These are phyloP conservation scores for Panthera leo DNA, from an alignment of 2,113 vertebrate genomes.

Conservation along the genomic window DNA sequence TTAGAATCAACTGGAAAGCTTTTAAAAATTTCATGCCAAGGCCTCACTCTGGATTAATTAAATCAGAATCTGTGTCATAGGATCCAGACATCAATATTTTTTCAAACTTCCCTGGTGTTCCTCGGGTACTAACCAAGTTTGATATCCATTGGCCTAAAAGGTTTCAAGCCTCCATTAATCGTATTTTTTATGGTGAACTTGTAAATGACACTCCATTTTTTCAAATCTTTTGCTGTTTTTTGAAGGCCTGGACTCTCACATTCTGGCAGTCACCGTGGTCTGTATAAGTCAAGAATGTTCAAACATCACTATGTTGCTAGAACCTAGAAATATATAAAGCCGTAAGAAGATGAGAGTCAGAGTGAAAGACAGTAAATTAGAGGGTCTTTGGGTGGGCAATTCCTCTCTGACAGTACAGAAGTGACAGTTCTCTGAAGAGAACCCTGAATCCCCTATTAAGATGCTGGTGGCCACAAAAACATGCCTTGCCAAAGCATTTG, in stretches of 20 bases:
- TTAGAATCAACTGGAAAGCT: conserved; percentile 38
- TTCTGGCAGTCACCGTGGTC: background rate
- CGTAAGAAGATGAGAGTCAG: background rate
- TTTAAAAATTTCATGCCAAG: conserved; percentile 11
- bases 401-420: background rate
- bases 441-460: background rate
- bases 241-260: background rate
- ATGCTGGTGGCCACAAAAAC: background rate
- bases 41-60: conserved; percentile 33
- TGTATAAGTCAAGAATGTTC: background rate
- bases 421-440: background rate
- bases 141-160: background rate
- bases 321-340: background rate
- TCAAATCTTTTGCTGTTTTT: background rate
- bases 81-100: background rate
- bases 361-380: background rate
- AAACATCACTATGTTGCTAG: background rate
- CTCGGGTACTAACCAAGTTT: background rate
- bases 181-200: conserved; percentile 20
- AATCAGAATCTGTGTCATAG: background rate
- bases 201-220: background rate
- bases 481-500: conserved; percentile 9
- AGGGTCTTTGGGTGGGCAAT: background rate
- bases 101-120: background rate
- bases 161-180: background rate